Conservation (phyloP, 1,140 invertebrate genomes). For the Danaus plexippus region DNA sequence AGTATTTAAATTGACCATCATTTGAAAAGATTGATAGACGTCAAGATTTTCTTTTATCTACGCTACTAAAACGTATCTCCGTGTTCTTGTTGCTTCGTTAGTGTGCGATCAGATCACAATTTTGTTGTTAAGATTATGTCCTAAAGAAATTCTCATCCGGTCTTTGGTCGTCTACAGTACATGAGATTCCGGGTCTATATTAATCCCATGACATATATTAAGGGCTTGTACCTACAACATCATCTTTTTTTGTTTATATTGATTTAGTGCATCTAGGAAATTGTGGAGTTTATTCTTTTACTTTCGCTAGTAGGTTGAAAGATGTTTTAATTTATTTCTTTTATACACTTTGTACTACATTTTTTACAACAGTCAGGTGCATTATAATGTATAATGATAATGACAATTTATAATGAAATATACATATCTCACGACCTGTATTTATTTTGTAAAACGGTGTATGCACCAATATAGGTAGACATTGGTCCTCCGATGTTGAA, state of each 20-base stretch:
- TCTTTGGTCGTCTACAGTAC: slow-evolving; percentile 43
- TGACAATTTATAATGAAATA: slow-evolving; percentile 1
- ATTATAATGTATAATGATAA: slow-evolving; percentile 6
- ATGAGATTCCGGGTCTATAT: slow-evolving; percentile 22
- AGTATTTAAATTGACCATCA: slow-evolving; percentile 7
- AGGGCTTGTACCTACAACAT: too few relatives aligned
- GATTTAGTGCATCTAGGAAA: too few relatives aligned
- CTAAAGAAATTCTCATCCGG: slow-evolving; percentile 65
- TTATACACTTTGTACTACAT: not conserved
- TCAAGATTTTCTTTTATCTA: slow-evolving; percentile 42
- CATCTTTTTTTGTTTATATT: too few relatives aligned
- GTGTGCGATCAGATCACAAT: slow-evolving; percentile 61
- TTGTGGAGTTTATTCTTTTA: too few relatives aligned
- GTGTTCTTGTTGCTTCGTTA: slow-evolving; percentile 57
- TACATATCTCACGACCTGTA: slow-evolving; percentile 38
- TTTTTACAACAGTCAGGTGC: not conserved
- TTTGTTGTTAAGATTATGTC: slow-evolving; percentile 70
- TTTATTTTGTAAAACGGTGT: slow-evolving; percentile 31
- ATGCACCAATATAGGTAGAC: slow-evolving; percentile 48
- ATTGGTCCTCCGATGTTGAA: slow-evolving; percentile 67
- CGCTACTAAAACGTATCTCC: slow-evolving; percentile 47
- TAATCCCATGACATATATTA: slow-evolving; percentile 22
- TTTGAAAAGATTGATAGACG: slow-evolving; percentile 33
- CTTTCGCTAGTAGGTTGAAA: too few relatives aligned
- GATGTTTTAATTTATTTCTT: not conserved